Base-by-base conservation (phyloP, 2,797 vertebrate genomes). In the Gymnothorax javanicus region DNA sequence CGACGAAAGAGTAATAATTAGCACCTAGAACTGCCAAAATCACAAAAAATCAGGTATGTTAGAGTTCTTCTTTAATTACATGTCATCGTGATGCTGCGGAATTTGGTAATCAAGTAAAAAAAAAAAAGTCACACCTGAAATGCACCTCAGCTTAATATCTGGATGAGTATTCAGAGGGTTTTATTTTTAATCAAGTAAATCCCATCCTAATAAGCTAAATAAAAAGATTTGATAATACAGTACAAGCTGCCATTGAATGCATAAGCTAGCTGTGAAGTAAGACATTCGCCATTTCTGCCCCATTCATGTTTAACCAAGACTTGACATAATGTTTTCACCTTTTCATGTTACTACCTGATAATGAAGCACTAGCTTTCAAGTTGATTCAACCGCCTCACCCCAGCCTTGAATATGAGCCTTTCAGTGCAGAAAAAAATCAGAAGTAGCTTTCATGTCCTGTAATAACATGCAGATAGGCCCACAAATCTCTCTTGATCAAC, bases 231-330 rank as follows among this genome's bases (percentile, higher is more conserved):
- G 25, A 15, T 52, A 79, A 79, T 79, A 79, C 75, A 17, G 64
- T 11, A 43, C 25, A 33, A 57, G 64, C 23, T 11, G 13, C 64
- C n/a, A 64, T 54, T 86, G 75, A 82, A 17, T 71, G 82, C 57
- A 60, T n/a, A 83, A 75, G 62, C 67, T 62, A 82, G 56, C 82
- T 59, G 23, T 73, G 54, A 27, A 52, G 25, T 23, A 4, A 58
- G 64, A 15, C 64, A 73, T 71, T 59, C 13, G 25, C 57, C 25
- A 54, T 82, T 75, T 9, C 15, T 7, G 43, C 67, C 43, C 79
- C 57, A 82, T 85, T 82, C 73, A 69, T 58, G 85, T 82, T 83
- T 57, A 20, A 85, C 57, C 25, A 67, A 81, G 82, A 62, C 52
- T 73, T 33, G 77, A 83, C 23, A 50, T 57, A 50, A 7, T 33